phyloP scores from a whole-genome alignment of 1,140 invertebrate genomes.

The Drosophila albomicans region DNA sequence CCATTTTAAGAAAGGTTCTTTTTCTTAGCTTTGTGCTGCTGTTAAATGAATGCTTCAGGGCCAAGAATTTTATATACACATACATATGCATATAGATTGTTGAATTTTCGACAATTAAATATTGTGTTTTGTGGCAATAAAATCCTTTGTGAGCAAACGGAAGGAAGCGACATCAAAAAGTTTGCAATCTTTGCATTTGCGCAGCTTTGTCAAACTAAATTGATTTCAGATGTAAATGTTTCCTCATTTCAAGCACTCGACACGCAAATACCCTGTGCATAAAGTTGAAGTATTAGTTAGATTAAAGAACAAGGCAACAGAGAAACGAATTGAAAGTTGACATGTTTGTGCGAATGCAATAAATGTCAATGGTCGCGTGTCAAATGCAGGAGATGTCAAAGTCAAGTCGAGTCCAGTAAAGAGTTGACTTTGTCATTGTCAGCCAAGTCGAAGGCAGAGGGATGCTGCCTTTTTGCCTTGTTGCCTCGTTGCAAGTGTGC shows the following conservation, averaged over 20 bases:
- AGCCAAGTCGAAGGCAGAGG: background rate
- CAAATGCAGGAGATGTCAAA: slow-evolving; percentile 33
- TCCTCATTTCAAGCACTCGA: background rate
- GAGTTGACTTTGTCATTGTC: slow-evolving; percentile 27
- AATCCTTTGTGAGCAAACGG: background rate
- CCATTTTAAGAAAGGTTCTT: too few relatives aligned
- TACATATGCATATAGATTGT: background rate
- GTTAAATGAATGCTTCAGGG: too few relatives aligned
- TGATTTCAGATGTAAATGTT: slow-evolving; percentile 2
- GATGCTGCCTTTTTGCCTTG: background rate
- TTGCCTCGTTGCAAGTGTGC: background rate
- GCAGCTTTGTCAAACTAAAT: slow-evolving; percentile 15
- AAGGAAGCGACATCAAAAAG: background rate
- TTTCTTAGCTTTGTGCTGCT: too few relatives aligned
- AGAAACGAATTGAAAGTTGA: background rate
- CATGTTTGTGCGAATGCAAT: slow-evolving; percentile 7
- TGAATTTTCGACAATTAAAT: background rate
- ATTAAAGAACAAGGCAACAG: background rate
- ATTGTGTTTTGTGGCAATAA: background rate
- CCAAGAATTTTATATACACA: too few relatives aligned
- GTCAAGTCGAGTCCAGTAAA: slow-evolving; percentile 23
- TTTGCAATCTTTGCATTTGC: background rate
- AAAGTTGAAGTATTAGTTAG: background rate
- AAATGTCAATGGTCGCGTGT: slow-evolving; percentile 32
- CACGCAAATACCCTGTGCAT: background rate